These are phyloP conservation scores for Dendronephthya gigantea DNA, from an alignment of 64 coral and sea anemone species.

Conservation along the genomic window DNA sequence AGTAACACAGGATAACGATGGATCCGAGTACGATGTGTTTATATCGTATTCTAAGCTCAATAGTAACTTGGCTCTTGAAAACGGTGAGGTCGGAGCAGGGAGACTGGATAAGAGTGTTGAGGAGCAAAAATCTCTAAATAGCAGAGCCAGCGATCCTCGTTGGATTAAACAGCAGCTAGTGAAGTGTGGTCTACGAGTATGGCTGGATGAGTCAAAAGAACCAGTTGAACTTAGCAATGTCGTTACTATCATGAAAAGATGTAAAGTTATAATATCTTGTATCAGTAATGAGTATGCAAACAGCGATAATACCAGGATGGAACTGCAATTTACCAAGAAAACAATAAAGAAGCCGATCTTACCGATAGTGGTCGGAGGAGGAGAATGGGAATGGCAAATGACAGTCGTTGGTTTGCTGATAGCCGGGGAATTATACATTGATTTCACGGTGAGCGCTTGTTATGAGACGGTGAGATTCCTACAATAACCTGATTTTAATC, in stretches of 20 bases:
- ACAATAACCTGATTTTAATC: not conserved
- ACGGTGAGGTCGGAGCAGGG: slow-evolving; percentile 26
- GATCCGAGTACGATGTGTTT: not conserved
- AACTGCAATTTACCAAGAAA: slow-evolving; percentile 90
- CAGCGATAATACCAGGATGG: slow-evolving; percentile 77
- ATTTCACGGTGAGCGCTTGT: slow-evolving; percentile 55
- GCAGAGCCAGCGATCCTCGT: slow-evolving; percentile 55
- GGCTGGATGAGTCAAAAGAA: slow-evolving; percentile 24
- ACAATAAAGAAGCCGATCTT: slow-evolving; percentile 69
- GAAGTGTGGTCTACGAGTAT: slow-evolving; percentile 34
- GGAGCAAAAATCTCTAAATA: slow-evolving; percentile 30
- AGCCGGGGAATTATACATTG: slow-evolving; percentile 88
- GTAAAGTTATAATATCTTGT: slow-evolving; percentile 84
- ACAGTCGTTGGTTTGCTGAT: slow-evolving; percentile 81
- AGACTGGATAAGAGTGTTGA: slow-evolving; percentile 54
- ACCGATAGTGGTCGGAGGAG: slow-evolving; percentile 63
- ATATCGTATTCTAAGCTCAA: slow-evolving; percentile 13
- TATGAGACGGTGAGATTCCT: too few species aligned
- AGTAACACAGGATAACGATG: not conserved
- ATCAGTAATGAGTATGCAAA: slow-evolving; percentile 79
- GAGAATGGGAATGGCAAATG: slow-evolving; percentile 85
- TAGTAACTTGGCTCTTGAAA: slow-evolving; percentile 47
- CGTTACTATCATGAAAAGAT: slow-evolving; percentile 53
- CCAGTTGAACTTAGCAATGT: slow-evolving; percentile 41
- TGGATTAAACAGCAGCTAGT: slow-evolving; percentile 46